phyloP scores from a whole-genome alignment of 1,140 invertebrate genomes.

The Atopsyche davidsoni region DNA sequence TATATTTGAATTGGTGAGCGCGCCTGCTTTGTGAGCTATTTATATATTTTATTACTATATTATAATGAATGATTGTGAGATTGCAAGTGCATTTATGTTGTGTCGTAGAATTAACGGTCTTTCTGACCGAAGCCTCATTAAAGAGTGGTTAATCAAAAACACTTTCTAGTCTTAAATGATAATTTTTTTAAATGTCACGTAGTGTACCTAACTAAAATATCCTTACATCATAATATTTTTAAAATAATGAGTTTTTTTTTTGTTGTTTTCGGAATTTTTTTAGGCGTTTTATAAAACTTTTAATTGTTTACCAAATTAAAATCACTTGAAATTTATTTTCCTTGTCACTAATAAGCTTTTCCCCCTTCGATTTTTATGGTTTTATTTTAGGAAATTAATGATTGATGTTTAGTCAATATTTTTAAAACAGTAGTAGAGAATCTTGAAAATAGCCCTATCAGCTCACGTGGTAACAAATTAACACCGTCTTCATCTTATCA shows the following conservation, averaged over 20 bases:
- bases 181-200: constrained; percentile 21
- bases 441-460: no score
- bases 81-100: constrained; percentile 12
- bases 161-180: constrained; percentile 20
- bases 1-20: constrained; percentile 11
- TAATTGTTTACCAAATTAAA: neutral
- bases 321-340: neutral
- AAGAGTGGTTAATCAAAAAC: constrained; percentile 14
- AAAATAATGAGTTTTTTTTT: neutral
- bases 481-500: no score
- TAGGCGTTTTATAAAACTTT: neutral
- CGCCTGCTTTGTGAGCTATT: constrained; percentile 16
- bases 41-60: constrained; percentile 6
- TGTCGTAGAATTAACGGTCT: constrained; percentile 4
- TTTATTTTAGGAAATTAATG: no score
- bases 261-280: neutral
- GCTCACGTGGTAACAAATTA: no score
- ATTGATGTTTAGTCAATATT: no score
- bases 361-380: no score
- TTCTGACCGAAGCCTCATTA: constrained; percentile 5
- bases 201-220: constrained; percentile 17
- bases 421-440: no score
- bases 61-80: constrained; percentile 12
- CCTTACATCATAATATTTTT: constrained; percentile 1
- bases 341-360: constrained; percentile 2